Evolutionary conservation across 2,888 invertebrate species (phyloP), one percentile per base, ranked within the genome.

Genomic region (Venusia cambrica): DNA sequence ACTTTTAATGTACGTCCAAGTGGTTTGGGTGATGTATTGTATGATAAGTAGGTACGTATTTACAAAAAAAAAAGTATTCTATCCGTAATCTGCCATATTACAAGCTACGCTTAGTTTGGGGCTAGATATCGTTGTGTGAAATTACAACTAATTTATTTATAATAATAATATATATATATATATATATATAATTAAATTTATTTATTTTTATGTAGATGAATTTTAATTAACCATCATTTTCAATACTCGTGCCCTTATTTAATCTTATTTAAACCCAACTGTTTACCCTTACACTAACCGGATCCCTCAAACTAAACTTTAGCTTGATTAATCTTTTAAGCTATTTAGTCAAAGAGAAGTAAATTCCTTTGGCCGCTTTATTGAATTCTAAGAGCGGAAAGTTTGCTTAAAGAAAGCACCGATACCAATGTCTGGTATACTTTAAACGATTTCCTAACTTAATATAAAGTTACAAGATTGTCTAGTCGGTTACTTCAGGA

Each of bases 311-410:
- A 79, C 72, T 77, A 62, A 78, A 79, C 72, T 77, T 83, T 68
- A 57, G 68, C 68, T 69, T 80, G 79, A 81, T 84, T 81, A 84
- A 83, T 83, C 75, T 73, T 73, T 74, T 75, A 66, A 79, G 74
- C 72, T 76, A 78, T 83, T 83, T 80, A 81, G 76, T 77, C 80
- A 79, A 79, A 83, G 78, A 72, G 73, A 73, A 76, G 69, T 70
- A 67, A 80, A 79, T 77, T 77, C 78, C 78, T 72, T 66, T 65
- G 68, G 67, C 65, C 59, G 74, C 79, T 77, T 80, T 79, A 79
- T 79, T 80, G 75, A 81, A 81, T 75, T 77, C 79, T 76, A 70
- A 75, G 70, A 67, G 69, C 62, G 66, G 65, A 67, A 79, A 83
- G 73, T 80, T 81, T 63, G 61, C 61, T 76, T 78, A 76, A 77